Conservation (phyloP, 2,888 invertebrate species). For the Ochropacha duplaris region DNA sequence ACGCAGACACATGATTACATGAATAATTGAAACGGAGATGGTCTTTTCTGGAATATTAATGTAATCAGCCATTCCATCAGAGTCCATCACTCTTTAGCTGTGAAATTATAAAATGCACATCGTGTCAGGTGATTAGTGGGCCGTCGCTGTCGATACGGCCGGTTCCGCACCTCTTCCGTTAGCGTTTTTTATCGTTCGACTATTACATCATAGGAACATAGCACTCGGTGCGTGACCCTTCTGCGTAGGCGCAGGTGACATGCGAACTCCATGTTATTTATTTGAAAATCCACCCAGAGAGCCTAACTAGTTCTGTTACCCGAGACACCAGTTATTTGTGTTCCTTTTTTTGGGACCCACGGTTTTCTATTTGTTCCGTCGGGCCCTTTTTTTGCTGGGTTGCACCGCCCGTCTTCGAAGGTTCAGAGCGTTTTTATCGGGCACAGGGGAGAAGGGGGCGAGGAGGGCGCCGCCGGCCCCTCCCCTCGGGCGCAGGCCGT, state of each 20-base stretch:
- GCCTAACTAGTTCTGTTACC: slow-evolving; percentile 69
- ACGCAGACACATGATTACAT: slow-evolving; percentile 55
- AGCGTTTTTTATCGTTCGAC: slow-evolving; percentile 60
- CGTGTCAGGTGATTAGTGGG: slow-evolving; percentile 54
- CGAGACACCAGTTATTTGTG: slow-evolving; percentile 71
- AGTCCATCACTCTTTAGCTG: slow-evolving; percentile 31
- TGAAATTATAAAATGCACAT: slow-evolving; percentile 52
- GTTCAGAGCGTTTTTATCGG: slow-evolving; percentile 74
- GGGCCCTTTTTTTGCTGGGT: slow-evolving; percentile 78
- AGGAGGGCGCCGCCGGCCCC: slow-evolving; percentile 58
- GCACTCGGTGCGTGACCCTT: slow-evolving; percentile 60
- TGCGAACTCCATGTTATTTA: slow-evolving; percentile 58
- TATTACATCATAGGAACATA: slow-evolving; percentile 70
- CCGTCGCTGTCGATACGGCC: slow-evolving; percentile 47
- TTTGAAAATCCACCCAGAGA: slow-evolving; percentile 57
- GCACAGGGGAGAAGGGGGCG: slow-evolving; percentile 45
- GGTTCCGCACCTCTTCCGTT: slow-evolving; percentile 72
- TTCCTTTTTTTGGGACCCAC: slow-evolving; percentile 59
- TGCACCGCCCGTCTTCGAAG: slow-evolving; percentile 70
- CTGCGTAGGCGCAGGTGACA: slow-evolving; percentile 77
- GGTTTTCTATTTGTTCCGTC: slow-evolving; percentile 81
- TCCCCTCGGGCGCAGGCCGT: slow-evolving; percentile 71
- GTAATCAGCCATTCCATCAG: slow-evolving; percentile 22
- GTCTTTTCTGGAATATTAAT: slow-evolving; percentile 50
- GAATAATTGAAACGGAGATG: slow-evolving; percentile 54